phyloP scores from a whole-genome alignment of 2,797 vertebrate genomes.

The Lagocephalus sceleratus region DNA sequence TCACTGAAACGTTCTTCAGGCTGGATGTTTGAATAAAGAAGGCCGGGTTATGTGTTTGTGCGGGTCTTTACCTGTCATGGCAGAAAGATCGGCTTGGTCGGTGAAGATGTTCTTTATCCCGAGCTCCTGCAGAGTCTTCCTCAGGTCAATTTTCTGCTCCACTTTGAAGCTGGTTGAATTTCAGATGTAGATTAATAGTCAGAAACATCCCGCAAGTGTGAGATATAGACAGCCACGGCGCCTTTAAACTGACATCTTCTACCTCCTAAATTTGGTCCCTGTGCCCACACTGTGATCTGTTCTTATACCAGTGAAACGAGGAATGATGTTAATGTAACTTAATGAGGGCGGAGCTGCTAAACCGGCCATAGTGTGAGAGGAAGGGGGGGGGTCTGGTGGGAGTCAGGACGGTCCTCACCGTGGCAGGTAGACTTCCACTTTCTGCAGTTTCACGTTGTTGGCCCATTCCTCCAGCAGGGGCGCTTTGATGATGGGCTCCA shows the following conservation, averaged over 20 bases:
- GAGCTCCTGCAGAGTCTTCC: constrained; percentile 83
- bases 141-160: constrained; percentile 92
- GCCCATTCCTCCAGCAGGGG: constrained; percentile 95
- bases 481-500: constrained; percentile 92
- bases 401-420: constrained; percentile 73
- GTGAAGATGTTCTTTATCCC: constrained; percentile 90
- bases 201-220: not conserved
- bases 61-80: constrained; percentile 84
- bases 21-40: too few relatives aligned
- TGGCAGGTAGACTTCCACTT: constrained; percentile 95
- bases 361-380: too few relatives aligned
- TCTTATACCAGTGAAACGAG: too few relatives aligned
- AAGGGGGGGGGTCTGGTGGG: too few relatives aligned
- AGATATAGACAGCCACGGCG: too few relatives aligned
- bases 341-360: too few relatives aligned
- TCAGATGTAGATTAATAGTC: not conserved
- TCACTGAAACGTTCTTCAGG: constrained; percentile 3
- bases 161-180: constrained; percentile 85
- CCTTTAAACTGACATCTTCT: too few relatives aligned
- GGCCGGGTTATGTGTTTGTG: constrained; percentile 9
- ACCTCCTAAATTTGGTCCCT: too few relatives aligned
- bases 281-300: too few relatives aligned
- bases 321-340: too few relatives aligned
- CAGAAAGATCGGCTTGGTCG: constrained; percentile 88
- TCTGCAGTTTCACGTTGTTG: constrained; percentile 93